Percentiles rank a stretch among this genome's conserved stretches.
phyloP scores from a whole-genome alignment of 2,888 invertebrate species.

The Eristalis intricaria region DNA sequence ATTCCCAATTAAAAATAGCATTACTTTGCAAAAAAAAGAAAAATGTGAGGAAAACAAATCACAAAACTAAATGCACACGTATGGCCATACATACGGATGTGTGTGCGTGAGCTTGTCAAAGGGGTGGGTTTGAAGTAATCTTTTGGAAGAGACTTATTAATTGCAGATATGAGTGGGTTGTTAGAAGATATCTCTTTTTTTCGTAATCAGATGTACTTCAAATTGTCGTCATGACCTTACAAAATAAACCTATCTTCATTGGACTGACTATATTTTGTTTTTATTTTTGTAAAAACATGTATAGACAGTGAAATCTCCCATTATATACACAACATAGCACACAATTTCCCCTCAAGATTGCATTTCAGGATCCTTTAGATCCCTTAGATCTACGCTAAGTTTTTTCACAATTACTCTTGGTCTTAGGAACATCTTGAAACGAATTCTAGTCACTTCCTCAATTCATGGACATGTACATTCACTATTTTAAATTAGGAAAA shows the following conservation, averaged over 20 bases:
- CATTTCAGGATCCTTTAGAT: too few species aligned
- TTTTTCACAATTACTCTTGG: too few species aligned
- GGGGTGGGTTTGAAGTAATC: conserved; percentile 12
- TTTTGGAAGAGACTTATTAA: not conserved
- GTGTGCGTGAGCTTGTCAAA: not conserved
- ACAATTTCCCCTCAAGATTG: too few species aligned
- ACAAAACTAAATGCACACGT: not conserved
- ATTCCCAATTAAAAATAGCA: conserved; percentile 26
- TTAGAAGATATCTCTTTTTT: not conserved
- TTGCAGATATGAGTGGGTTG: not conserved
- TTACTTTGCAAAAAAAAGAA: conserved; percentile 31
- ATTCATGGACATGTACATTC: too few species aligned
- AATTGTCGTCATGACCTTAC: not conserved
- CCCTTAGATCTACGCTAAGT: too few species aligned
- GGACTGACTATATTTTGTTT: not conserved
- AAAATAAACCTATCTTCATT: not conserved
- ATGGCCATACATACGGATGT: not conserved
- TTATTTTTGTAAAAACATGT: not conserved
- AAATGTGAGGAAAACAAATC: not conserved
- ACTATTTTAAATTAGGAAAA: too few species aligned
- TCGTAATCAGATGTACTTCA: not conserved
- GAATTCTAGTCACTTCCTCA: too few species aligned
- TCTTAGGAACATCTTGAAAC: too few species aligned
- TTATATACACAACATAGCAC: too few species aligned
- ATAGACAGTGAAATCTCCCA: too few species aligned